A percentile compares a stretch with the other conserved stretches of the same genome.
Conservation (phyloP, 1,140 invertebrate genomes). For the Caenorhabditis inopinata region DNA sequence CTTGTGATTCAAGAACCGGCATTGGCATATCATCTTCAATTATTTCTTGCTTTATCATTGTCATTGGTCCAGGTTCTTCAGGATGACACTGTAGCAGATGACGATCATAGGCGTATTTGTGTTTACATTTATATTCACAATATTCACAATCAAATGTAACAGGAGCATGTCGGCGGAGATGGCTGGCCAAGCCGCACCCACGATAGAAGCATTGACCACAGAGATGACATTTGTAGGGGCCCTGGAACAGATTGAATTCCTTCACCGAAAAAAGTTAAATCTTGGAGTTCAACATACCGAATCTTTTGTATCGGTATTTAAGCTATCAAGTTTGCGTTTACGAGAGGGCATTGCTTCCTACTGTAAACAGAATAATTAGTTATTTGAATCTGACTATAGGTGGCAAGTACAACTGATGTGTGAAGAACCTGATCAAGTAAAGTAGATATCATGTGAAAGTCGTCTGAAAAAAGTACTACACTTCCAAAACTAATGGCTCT, state of each 20-base stretch:
- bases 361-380: not conserved
- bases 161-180: not conserved
- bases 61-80: not conserved
- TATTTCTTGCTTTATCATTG: not conserved
- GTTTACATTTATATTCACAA: not conserved
- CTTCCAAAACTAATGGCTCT: not conserved
- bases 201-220: not conserved
- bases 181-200: not conserved
- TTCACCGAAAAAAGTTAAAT: too few relatives aligned
- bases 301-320: not conserved
- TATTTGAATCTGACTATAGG: not conserved
- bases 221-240: not conserved
- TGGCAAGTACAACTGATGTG: not conserved
- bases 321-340: not conserved
- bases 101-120: not conserved
- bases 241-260: not conserved
- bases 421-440: not conserved
- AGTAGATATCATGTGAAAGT: too few relatives aligned
- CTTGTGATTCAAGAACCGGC: too few relatives aligned
- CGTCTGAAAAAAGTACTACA: not conserved
- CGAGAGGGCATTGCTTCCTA: not conserved
- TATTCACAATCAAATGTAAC: not conserved
- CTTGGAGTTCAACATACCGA: too few relatives aligned
- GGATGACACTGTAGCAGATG: not conserved
- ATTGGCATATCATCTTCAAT: not conserved